A percentile compares a stretch with the other conserved stretches of the same genome.
Evolutionary conservation across 2,113 vertebrate genomes (phyloP).

Genomic region (Synchiropus splendidus): DNA sequence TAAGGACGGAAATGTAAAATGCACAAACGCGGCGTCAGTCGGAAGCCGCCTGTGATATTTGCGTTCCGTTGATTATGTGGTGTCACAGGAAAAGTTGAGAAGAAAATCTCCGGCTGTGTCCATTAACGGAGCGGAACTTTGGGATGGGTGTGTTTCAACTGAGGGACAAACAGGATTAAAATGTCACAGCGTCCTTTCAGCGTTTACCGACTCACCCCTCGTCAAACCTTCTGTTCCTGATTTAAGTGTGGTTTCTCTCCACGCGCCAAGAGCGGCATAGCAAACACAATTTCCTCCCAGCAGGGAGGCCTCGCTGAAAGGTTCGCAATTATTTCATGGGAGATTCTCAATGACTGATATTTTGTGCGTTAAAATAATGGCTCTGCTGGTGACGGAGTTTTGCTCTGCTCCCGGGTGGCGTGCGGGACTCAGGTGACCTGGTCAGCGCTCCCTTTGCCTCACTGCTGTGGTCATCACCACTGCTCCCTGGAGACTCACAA

Average conservation of each 20-base stretch:
- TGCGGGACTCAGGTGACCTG: no score
- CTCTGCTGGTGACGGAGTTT: no score
- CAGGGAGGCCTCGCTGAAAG: constrained; percentile 22
- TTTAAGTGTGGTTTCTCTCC: background rate
- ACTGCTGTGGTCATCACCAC: no score
- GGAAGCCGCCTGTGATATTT: no score
- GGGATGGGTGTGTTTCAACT: constrained; percentile 1
- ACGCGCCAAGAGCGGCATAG: background rate
- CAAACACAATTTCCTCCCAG: constrained; percentile 20
- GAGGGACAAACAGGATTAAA: constrained; percentile 16
- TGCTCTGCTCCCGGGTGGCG: no score
- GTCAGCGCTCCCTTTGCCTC: no score
- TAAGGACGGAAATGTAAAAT: constrained; percentile 29
- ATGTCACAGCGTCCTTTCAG: constrained; percentile 21
- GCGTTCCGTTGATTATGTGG: no score
- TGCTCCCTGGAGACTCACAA: no score
- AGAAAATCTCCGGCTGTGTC: no score
- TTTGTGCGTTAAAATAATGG: no score
- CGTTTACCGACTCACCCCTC: background rate
- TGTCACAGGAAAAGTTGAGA: no score
- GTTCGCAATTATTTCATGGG: constrained; percentile 19
- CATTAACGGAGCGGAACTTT: constrained; percentile 2
- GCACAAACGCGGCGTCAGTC: background rate
- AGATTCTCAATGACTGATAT: constrained; percentile 1
- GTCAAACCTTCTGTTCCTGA: constrained; percentile 1